Base-by-base conservation (phyloP, 1,140 invertebrate genomes). In the Aphelenchoides besseyi region DNA sequence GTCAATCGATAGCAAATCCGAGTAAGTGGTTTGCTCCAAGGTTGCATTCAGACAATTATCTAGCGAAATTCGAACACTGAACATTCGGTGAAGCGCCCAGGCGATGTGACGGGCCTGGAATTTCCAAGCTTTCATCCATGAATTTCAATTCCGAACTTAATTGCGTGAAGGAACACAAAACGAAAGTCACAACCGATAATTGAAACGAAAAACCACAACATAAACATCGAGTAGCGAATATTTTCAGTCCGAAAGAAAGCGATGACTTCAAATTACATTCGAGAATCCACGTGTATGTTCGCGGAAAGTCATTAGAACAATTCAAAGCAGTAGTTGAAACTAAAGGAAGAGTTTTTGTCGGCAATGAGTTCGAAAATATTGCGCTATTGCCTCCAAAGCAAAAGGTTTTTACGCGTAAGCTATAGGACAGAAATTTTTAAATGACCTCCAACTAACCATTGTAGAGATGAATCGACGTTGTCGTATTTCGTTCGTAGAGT, bases 401-500 rank as follows among this genome's bases (percentile, higher is more conserved):
- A n/a, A n/a, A n/a, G n/a, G n/a, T n/a, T n/a, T n/a, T n/a, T n/a
- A n/a, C n/a, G n/a, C n/a, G n/a, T n/a, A n/a, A n/a, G n/a, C n/a
- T n/a, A n/a, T n/a, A n/a, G n/a, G n/a, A n/a, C n/a, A n/a, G n/a
- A n/a, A n/a, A n/a, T n/a, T n/a, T n/a, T n/a, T n/a, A n/a, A n/a
- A n/a, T n/a, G n/a, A n/a, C n/a, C n/a, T n/a, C n/a, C n/a, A 68
- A 89, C 92, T 92, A 88, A 95, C 95, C 95, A 98, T 95, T 82
- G 92, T 91, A 59, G 96, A 98, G 88, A 94, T 95, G 87, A 96
- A 98, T 88, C 92, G 94, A 85, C 95, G 89, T 86, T 95, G 93
- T 82, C 94, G 91, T 76, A 98, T 90, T 88, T 97, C 92, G 81
- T 93, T 90, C 80, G 92, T 95, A 89, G 97, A 96, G 75, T 94